phyloP scores from a whole-genome alignment of 2,797 vertebrate species.

The Salarias fasciatus region DNA sequence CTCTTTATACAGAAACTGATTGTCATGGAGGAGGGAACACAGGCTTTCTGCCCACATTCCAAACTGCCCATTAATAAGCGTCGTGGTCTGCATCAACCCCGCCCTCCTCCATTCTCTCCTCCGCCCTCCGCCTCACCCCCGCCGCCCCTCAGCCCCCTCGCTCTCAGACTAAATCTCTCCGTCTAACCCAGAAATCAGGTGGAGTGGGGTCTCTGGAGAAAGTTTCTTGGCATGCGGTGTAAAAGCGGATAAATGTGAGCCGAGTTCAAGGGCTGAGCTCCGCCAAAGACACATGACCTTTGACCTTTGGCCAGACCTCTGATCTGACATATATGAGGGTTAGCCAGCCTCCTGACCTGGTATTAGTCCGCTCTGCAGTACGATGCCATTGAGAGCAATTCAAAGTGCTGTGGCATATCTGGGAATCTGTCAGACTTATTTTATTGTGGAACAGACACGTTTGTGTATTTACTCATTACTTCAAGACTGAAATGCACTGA shows the following conservation, averaged over 20 bases:
- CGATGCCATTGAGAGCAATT: conserved; percentile 32
- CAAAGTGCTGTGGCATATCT: no score
- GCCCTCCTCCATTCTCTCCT: conserved; percentile 34
- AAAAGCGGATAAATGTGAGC: conserved; percentile 65
- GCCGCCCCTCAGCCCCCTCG: conserved; percentile 14
- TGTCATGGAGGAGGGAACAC: conserved; percentile 60
- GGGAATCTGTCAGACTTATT: not conserved
- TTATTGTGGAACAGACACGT: no score
- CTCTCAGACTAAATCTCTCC: conserved; percentile 57
- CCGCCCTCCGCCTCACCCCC: conserved; percentile 3
- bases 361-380: conserved; percentile 42
- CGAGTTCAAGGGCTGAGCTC: conserved; percentile 72
- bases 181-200: conserved; percentile 40
- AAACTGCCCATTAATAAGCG: conserved; percentile 74
- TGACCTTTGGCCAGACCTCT: conserved; percentile 55
- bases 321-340: conserved; percentile 50
- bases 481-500: no score
- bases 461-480: no score
- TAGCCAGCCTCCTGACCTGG: conserved; percentile 45
- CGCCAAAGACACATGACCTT: conserved; percentile 57
- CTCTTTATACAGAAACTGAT: conserved; percentile 53
- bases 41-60: conserved; percentile 68
- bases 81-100: conserved; percentile 69
- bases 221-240: conserved; percentile 51
- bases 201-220: conserved; percentile 47